Evolutionary conservation across 2,797 vertebrate species (phyloP), one percentile per base, ranked within the genome.

Genomic region (Platyrinchus mystaceus): DNA sequence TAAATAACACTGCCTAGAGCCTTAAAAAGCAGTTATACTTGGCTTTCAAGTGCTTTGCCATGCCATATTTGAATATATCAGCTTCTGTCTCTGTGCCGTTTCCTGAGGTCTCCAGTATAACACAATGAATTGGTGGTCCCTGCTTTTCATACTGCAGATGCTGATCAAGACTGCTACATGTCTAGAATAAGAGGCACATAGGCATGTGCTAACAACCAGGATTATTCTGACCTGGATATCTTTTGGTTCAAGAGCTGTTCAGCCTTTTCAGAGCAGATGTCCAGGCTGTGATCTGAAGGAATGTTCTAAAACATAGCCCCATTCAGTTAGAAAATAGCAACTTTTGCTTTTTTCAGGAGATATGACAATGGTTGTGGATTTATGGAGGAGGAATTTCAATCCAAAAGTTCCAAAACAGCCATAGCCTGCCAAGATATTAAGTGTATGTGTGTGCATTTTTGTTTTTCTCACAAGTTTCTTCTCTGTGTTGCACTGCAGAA

Each of bases 371-470:
- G 1, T 8, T 84, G 46, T 66, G 15, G 34, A 39, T 68, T 90
- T 86, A 75, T 21, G 17, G 28, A 89, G 24, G 8, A 64, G 8
- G 17, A 79, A 41, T 84, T 84, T 93, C 8, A 71, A 49, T 50
- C 24, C 15, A 32, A 8, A 71, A 36, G 6, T 59, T 83, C 75
- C 16, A 5, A 58, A 84, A 44, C 14, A 55, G 26, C 6, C 9
- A 55, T 16, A 32, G 36, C 2, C 37, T 84, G 11, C 15, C 36
- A 53, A 80, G 27, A 52, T 17, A 5, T 32, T 55, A 55, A 37
- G 2, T 17, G 14, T 12, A 6, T 8, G 5, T 24, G 14, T 53
- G 16, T 1, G 1, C 11, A 11, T 47, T 47, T 32, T 2, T 52
- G 14, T 70, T 41, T 76, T 95, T 78, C 19, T 84, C 22, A 60